Conservation (phyloP, 37 sponge, comb jelly and placozoan genomes). For the Aphrocallistes beatrix region DNA sequence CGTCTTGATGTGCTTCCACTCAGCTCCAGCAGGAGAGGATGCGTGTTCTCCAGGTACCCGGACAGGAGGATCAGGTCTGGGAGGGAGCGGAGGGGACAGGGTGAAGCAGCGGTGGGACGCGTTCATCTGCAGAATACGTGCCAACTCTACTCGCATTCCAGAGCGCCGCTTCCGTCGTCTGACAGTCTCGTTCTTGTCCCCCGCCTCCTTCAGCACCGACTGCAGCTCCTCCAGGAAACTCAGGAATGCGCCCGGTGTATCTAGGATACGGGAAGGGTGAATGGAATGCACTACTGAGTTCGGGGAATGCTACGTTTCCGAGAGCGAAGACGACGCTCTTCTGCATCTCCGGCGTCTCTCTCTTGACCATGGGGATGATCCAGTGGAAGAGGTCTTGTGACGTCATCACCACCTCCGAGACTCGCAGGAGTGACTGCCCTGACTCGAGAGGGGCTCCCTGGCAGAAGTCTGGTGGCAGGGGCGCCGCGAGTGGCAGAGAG, state of each 20-base stretch:
- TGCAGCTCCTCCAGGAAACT: slow-evolving; percentile 46
- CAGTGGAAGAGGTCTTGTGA: slow-evolving; percentile 29
- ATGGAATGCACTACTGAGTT: too few species aligned
- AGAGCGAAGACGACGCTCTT: slow-evolving; percentile 24
- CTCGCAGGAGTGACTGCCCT: not conserved
- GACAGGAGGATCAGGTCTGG: not conserved
- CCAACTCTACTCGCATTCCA: slow-evolving; percentile 48
- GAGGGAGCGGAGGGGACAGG: not conserved
- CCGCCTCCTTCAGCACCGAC: slow-evolving; percentile 48
- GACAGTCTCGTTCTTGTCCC: slow-evolving; percentile 38
- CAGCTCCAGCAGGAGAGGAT: not conserved
- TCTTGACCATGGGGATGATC: slow-evolving; percentile 21
- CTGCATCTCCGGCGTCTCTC: slow-evolving; percentile 20
- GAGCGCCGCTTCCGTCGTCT: slow-evolving; percentile 34
- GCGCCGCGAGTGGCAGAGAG: not conserved
- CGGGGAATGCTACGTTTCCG: too few species aligned
- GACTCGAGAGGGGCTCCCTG: not conserved
- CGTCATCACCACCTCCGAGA: slow-evolving; percentile 19
- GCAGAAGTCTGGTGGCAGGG: not conserved
- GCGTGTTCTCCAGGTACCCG: not conserved
- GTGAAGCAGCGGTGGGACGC: slow-evolving; percentile 70
- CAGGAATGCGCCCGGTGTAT: not conserved
- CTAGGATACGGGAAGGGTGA: not conserved
- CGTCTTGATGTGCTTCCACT: not conserved
- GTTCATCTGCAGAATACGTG: slow-evolving; percentile 52